These are phyloP conservation scores for Palythoa heliodiscus DNA, from an alignment of 92 coral and sea anemone genomes.

Conservation along the genomic window DNA sequence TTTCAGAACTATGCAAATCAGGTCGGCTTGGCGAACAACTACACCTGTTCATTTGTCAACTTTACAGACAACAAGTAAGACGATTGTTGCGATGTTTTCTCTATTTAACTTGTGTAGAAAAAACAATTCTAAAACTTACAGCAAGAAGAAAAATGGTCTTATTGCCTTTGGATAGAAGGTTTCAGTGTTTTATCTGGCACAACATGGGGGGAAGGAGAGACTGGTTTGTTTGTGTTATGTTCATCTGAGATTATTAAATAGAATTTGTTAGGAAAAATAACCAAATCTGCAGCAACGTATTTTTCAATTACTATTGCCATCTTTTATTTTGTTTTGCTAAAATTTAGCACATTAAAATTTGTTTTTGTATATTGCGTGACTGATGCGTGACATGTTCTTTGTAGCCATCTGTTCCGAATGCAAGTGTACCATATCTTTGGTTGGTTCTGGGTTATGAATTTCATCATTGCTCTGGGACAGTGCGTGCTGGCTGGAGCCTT, in stretches of 20 bases:
- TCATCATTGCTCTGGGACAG: conserved; percentile 94
- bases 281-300: too few species aligned
- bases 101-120: too few species aligned
- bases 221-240: too few species aligned
- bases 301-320: too few species aligned
- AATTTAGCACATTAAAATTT: background rate
- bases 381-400: conserved; percentile 2
- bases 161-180: too few species aligned
- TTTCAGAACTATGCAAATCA: conserved; percentile 12
- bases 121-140: too few species aligned
- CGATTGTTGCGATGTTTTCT: background rate
- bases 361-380: background rate
- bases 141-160: too few species aligned
- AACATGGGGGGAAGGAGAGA: too few species aligned
- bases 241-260: too few species aligned
- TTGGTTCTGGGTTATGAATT: conserved; percentile 98
- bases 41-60: conserved; percentile 82
- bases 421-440: conserved; percentile 96
- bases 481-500: conserved; percentile 95
- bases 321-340: background rate
- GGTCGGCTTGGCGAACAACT: conserved; percentile 44
- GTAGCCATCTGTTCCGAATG: conserved; percentile 86
- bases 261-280: too few species aligned
- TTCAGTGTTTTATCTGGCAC: too few species aligned
- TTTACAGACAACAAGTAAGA: conserved; percentile 84